Base-by-base conservation (phyloP, 2,888 invertebrate species). In the Colletes collaris region DNA sequence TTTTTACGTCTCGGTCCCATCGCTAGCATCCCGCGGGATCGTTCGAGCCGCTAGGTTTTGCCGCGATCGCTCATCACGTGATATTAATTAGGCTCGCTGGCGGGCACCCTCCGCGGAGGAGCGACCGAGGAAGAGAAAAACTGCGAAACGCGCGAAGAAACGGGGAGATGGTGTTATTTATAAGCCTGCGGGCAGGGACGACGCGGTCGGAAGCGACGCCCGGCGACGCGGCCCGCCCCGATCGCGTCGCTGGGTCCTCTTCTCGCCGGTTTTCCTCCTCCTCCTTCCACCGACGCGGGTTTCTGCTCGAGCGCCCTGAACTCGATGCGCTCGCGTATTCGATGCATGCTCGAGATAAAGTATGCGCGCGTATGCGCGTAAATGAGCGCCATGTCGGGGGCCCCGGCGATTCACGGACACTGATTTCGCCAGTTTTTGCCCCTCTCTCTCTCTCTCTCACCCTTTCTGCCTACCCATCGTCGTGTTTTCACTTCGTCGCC, bases 91-190 rank as follows among this genome's bases (percentile, higher is more conserved):
- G 90, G 88, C 90, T 83, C 87, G 89, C 52, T 19, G 65, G 69
- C 52, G 16, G 16, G 52, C 52, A 40, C 40, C 40, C 40, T 40
- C 40, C n/a, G 16, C 11, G 62, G 83, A 82, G 66, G 27, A 27
- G 27, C 27, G 27, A 27, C 27, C 27, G 27, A 27, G 27, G 76
- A 76, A 40, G 71, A 81, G 89, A 90, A 90, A 90, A 89, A 87
- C 82, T 81, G 84, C 82, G 80, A 86, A 87, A 87, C 87, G 87
- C 88, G 84, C 86, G 86, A 89, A 92, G 88, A 90, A 91, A 87
- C 88, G 81, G 82, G 79, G 90, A 91, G 92, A 92, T 92, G 90
- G 92, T 91, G 92, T 92, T 92, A 91, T 92, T 92, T 92, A 92
- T 92, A 92, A 92, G 91, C 86, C 16, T 19, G 19, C 16, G 16